Evolutionary conservation across 1,140 invertebrate species (phyloP), one percentile per base, ranked within the genome.

Genomic region (Rhynchophorus ferrugineus): DNA sequence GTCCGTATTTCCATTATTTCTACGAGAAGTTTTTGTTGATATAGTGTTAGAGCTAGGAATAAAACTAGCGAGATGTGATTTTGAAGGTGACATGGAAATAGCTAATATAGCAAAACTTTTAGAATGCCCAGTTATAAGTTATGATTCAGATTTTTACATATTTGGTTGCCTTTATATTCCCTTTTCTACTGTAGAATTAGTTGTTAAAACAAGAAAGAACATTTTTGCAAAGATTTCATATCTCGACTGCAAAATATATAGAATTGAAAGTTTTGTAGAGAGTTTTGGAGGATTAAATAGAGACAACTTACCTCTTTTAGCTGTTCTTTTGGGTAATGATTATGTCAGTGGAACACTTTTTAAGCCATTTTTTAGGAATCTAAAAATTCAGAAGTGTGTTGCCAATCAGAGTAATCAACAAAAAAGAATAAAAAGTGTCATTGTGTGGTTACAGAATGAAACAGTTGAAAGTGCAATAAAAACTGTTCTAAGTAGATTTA

Each of bases 71-170:
- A 76, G 84, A 44, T 86, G 85, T 64, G 77, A 85, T 48, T 91
- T 87, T 71, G 91, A 95, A 73, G 91, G 90, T 34, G 92, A 95
- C 69, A 78, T 82, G 57, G 82, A 91, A 62, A 80, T 93, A 46
- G 88, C 88, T 1, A 79, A 81, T 0, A 61, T 94, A 43, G 86
- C 89, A 0, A 79, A 80, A 56, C 72, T 79, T 43, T 72, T 91
- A 3, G 73, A 85, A 22, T 93, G 89, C 61, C 91, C 91, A 2
- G 80, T 95, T 8, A 61, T 95, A 0, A 92, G 88, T 64, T 85
- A 84, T 59, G 92, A 95, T 69, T 94, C 90, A 1, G 92, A 95
- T 74, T 95, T 92, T 73, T 93, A 82, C 66, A 83, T 95, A 44
- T 91, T 85, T 69, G 84, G 89, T 70, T 76, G 90, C 1, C 63